phyloP scores from a whole-genome alignment of 2,113 vertebrate species.

The Centropus unirufus region DNA sequence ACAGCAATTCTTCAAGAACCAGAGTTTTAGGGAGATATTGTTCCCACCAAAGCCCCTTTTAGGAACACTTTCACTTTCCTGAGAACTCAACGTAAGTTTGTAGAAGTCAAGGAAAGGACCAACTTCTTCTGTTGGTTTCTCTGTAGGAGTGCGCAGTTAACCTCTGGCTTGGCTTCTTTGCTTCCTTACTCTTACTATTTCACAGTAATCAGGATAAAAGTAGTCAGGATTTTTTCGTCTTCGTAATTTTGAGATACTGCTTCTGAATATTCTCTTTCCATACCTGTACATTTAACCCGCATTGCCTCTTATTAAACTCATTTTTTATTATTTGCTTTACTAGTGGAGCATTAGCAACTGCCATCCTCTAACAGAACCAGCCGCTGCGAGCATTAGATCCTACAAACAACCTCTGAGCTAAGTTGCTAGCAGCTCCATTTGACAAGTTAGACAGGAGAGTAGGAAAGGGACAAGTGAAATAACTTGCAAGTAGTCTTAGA shows the following conservation, averaged over 20 bases:
- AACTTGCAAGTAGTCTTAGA: not conserved
- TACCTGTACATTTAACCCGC: not conserved
- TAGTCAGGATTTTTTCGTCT: not conserved
- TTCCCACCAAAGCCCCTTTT: constrained; percentile 21
- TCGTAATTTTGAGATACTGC: not conserved
- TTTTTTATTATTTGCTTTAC: not conserved
- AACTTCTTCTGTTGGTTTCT: not conserved
- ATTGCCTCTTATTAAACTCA: not conserved
- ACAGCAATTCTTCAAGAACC: not conserved
- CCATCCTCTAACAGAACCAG: not conserved
- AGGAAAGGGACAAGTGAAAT: not conserved
- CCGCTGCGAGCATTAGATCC: not conserved
- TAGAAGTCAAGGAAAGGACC: constrained; percentile 10
- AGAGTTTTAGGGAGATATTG: constrained; percentile 17
- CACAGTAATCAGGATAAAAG: not conserved
- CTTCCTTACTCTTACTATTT: not conserved
- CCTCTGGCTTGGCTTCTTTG: not conserved
- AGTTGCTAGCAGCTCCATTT: not conserved
- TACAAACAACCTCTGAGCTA: not conserved
- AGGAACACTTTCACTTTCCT: constrained; percentile 37
- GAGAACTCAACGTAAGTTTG: constrained; percentile 57
- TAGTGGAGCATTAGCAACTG: not conserved
- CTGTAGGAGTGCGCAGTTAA: not conserved
- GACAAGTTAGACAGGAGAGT: not conserved
- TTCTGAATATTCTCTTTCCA: not conserved